Conservation (phyloP, 2,797 vertebrate genomes). For the Anguilla obscura region DNA sequence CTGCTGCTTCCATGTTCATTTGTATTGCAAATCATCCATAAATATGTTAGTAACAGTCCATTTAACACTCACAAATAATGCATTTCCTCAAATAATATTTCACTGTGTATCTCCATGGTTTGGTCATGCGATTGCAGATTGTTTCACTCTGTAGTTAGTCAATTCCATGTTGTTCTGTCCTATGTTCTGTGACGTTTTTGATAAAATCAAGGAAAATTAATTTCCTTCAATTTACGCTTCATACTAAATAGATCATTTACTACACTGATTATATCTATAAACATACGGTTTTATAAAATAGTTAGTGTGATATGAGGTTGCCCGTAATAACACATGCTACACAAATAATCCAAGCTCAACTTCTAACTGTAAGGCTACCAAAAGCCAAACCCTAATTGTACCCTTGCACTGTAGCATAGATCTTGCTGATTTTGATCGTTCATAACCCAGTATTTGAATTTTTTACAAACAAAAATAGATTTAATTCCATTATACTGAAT, state of each 20-base stretch:
- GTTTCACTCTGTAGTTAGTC: neutral
- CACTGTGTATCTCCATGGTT: neutral
- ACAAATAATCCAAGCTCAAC: neutral
- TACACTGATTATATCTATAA: neutral
- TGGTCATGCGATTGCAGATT: neutral
- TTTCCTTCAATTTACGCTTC: neutral
- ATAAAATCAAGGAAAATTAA: neutral
- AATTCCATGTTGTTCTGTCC: neutral
- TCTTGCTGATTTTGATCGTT: neutral
- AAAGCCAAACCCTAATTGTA: neutral
- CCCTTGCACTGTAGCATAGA: neutral
- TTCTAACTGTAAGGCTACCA: neutral
- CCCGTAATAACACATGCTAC: neutral
- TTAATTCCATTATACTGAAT: neutral
- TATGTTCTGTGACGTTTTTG: neutral
- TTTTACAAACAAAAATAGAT: neutral
- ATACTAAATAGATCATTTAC: neutral
- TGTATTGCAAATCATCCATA: constrained; percentile 20
- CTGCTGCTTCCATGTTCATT: neutral
- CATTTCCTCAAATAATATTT: neutral
- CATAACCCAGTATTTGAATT: neutral
- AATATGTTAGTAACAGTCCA: neutral
- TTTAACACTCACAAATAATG: constrained; percentile 4
- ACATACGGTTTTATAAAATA: neutral
- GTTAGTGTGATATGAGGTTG: neutral